Evolutionary conservation across 2,113 vertebrate genomes (phyloP), one percentile per base, ranked within the genome.

Genomic region (Ammodytes dubius): DNA sequence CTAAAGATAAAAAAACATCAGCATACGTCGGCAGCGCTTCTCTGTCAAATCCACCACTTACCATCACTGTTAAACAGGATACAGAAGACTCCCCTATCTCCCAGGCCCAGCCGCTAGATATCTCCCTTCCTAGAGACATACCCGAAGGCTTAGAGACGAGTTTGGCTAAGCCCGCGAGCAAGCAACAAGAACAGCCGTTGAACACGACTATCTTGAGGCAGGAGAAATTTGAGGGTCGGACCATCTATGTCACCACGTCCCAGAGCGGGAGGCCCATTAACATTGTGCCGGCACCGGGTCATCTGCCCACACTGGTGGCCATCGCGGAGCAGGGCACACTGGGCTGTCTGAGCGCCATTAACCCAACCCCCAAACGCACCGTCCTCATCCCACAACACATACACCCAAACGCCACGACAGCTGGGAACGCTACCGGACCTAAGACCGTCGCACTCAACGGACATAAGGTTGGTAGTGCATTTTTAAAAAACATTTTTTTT

Each of bases 311-410:
- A 14, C 92, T 99, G 35, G 96, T 99, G 95, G 97, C 98, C 95
- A 99, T 99, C 74, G 93, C 97, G 42, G 94, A 97, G 86, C 97
- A 98, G 94, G 96, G 27, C 27, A 27, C 89, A 0, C 94, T 98
- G 27, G 27, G 27, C 12, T 98, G 97, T 88, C 96, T 99, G 74
- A 92, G 96, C 82, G 93, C 97, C 77, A 95, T 99, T 5, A 96
- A 96, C 95, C 94, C 96, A 94, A 96, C 96, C 59, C 96, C 96
- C 83, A 98, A 99, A 88, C 96, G 97, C 88, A 97, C 98, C 88
- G 98, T 99, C 92, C 96, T 99, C 93, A 99, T 99, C 93, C 98
- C 98, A 72, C 98, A 99, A 95, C 96, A 99, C 91, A 97, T 97
- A 79, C 99, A 99, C 70, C 97, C 97, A 2, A 99, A 98, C 77